Evolutionary conservation across 2,113 vertebrate species (phyloP), one percentile per base, ranked within the genome.

Genomic region (Archocentrus centrarchus): DNA sequence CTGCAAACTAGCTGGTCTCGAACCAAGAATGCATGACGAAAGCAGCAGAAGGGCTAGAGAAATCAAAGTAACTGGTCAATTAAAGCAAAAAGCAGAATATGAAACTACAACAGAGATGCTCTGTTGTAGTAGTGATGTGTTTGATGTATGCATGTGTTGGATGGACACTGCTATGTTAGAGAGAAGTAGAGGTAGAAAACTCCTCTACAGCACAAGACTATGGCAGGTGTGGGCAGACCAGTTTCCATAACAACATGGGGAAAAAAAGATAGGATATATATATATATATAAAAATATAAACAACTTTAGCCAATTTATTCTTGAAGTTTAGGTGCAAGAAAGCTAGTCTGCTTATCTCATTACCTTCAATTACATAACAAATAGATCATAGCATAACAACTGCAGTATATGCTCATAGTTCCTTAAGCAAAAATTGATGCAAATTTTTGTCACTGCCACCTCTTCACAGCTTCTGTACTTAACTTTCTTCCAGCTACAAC

Each of bases 161-260:
- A 77, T 50, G 53, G 47, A 73, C 35, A 32, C 68, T 9, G 18
- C 68, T 32, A 27, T 73, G 47, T 57, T 41, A 24, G 37, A 75
- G 78, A 81, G 30, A 83, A 83, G 58, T 30, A 76, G 81, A 68
- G 59, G 35, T 59, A 73, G 62, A 87, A 59, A 91, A 80, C 61
- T 80, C 80, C 6, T 63, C 32, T 73, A 64, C 73, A 88, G 85
- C 80, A 78, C 61, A 82, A 62, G 77, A 77, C 82, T 61, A 75
- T 86, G 85, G 75, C 82, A 91, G 73, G 68, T 22, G 61, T 80
- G 78, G 84, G 80, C 85, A 83, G 63, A 60, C 80, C 86, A 88
- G 93, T 93, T 92, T 91, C 91, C 89, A 94, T 93, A 88, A 91
- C 91, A 94, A 93, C 90, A 55, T 81, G 62, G 63, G 77, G 70